Base-by-base conservation (phyloP, 2,888 invertebrate genomes). In the Noctua janthe region DNA sequence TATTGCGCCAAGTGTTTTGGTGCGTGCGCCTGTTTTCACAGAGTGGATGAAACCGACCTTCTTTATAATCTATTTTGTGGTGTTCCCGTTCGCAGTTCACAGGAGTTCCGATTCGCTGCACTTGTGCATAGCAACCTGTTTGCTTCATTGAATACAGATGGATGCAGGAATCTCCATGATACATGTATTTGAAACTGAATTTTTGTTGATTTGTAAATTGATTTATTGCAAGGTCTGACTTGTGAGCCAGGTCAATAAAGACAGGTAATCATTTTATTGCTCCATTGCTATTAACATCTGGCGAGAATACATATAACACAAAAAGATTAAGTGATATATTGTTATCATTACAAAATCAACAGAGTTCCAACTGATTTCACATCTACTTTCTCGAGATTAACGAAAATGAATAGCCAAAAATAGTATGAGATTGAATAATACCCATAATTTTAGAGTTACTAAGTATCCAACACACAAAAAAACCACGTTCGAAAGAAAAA, bases 111-210 rank as follows among this genome's bases (percentile, higher is more conserved):
- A 35, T 11, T 64, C n/a, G 29, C 64, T 77, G 76, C 72, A 77
- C n/a, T 43, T 64, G 62, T 74, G 77, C 67, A 73, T n/a, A 39
- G 17, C 51, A 54, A 85, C 85, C 67, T 85, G 85, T 85, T 39
- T 85, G 85, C 82, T 77, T 56, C 20, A 62, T 4, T 29, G 35
- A 17, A 43, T 51, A 29, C 43, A 62, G 11, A 49, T 39, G n/a
- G 7, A 39, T 49, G n/a, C 35, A 74, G 23, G 51, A 13, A 35
- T 23, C 76, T 64, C 15, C 5, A 64, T 77, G 23, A 54, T 11
- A 75, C 17, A 8, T 39, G 39, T 39, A 39, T n/a, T 23, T 23
- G 11, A 17, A 47, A 47, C 17, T 35, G 11, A n/a, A 8, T 8
- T 13, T 10, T 76, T 59, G 23, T 56, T 13, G 47, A 35, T 56